Base-by-base conservation (phyloP, 2,888 invertebrate genomes). In the Lasiommata megera region DNA sequence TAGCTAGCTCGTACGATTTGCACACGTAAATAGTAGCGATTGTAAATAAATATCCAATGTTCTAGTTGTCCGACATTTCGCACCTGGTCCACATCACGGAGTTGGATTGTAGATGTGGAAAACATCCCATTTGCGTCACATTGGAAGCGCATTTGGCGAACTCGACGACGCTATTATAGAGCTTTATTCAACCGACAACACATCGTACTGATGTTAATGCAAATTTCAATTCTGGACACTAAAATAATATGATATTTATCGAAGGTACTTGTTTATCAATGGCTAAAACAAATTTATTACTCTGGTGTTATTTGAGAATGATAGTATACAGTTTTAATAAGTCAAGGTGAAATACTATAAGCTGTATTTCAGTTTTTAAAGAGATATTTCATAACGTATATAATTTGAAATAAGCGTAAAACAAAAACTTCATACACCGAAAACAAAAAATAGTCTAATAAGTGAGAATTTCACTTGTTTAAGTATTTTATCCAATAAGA, bases 91-190 rank as follows among this genome's bases (percentile, higher is more conserved):
- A 57, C 46, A 54, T 46, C 41, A 52, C 44, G 44, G 43, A 47
- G 53, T 52, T 44, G 50, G 31, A 43, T 18, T 55, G 55, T 57
- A 58, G 51, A 60, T 55, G 73, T 69, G 80, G 79, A 82, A 76
- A 84, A 82, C 83, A 80, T 80, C 73, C 78, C 82, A 85, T 85
- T 87, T 85, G 79, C 82, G 80, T 79, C 87, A 84, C 85, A 85
- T 88, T 82, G 89, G 89, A 88, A 88, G 87, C 82, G 75, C 82
- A 87, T 87, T 85, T 83, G 79, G 76, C 76, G 76, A 75, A 71
- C 76, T 61, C 78, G 80, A 79, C 80, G 78, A 79, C 74, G 80
- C 75, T 74, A 72, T 77, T 77, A 80, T 80, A 84, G 82, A 79
- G 80, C 84, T 88, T 88, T 88, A 87, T 89, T 88, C 88, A 86